Percentiles rank a stretch among this genome's conserved stretches.
These are phyloP conservation scores for Leucozona laternaria DNA, from an alignment of 2,888 invertebrate species.

Conservation along the genomic window DNA sequence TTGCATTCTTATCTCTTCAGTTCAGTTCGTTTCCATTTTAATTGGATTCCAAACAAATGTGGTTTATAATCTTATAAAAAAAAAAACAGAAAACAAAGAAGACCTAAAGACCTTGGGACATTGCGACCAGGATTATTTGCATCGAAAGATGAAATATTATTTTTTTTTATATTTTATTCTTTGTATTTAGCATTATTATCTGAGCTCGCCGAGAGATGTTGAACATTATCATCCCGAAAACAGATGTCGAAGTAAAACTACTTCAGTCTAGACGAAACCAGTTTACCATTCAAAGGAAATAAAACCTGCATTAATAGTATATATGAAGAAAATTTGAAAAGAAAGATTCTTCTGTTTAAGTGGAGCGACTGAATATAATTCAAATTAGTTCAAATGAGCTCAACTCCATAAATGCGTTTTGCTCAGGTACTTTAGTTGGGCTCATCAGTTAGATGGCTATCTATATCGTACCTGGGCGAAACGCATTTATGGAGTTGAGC, in stretches of 20 bases:
- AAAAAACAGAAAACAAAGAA: background rate
- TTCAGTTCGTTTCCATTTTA: no score
- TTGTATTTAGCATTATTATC: background rate
- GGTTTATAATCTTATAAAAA: background rate
- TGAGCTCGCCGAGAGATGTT: background rate
- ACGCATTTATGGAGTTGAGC: no score
- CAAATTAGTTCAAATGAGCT: no score
- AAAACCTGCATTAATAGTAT: background rate
- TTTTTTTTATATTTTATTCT: background rate
- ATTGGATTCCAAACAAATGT: background rate
- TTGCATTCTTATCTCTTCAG: background rate
- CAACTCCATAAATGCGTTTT: no score
- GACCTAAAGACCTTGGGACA: background rate
- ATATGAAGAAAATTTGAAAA: no score
- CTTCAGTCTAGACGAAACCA: background rate
- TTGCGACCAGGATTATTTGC: background rate
- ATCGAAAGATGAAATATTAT: background rate
- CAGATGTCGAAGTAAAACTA: conserved; percentile 3
- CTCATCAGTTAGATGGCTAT: no score
- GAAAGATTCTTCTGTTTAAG: no score
- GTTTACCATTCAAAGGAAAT: background rate
- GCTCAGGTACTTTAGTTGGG: no score
- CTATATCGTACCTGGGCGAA: no score
- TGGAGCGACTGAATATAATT: no score
- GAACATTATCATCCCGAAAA: background rate